These are phyloP conservation scores for Anoplius nigerrimus DNA, from an alignment of 2,888 invertebrate species.

Conservation along the genomic window DNA sequence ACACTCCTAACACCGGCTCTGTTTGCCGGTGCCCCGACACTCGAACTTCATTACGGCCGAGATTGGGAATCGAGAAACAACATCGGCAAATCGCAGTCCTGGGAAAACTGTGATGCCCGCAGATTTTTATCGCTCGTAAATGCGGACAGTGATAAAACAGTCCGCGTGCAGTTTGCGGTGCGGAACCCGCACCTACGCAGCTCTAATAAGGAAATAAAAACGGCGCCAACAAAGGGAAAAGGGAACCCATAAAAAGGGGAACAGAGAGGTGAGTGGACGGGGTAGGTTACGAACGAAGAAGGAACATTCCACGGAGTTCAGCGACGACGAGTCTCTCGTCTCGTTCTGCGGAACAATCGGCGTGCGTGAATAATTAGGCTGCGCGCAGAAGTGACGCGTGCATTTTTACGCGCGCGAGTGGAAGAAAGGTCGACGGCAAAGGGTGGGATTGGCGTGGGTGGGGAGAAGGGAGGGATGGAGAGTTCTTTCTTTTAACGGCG, in stretches of 20 bases:
- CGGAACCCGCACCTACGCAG: neutral
- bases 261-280: no score
- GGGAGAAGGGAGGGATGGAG: no score
- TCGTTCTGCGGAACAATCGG: conserved; percentile 32
- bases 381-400: conserved; percentile 43
- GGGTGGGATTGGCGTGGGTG: no score
- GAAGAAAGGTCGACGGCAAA: no score
- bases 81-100: conserved; percentile 28
- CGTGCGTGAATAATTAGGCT: conserved; percentile 52
- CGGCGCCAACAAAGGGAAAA: neutral
- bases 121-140: conserved; percentile 49
- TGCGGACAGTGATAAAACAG: conserved; percentile 37
- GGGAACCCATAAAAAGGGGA: neutral
- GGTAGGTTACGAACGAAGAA: no score
- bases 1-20: neutral
- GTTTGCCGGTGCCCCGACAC: neutral
- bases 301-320: conserved; percentile 6
- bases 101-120: conserved; percentile 9
- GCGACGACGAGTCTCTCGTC: conserved; percentile 1
- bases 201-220: neutral
- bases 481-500: conserved; percentile 19
- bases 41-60: neutral
- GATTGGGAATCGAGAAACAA: conserved; percentile 36
- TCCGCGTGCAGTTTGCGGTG: neutral
- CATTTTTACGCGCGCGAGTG: conserved; percentile 10